These are phyloP conservation scores for Drosophila cardini DNA, from an alignment of 1,140 invertebrate species.

Conservation along the genomic window DNA sequence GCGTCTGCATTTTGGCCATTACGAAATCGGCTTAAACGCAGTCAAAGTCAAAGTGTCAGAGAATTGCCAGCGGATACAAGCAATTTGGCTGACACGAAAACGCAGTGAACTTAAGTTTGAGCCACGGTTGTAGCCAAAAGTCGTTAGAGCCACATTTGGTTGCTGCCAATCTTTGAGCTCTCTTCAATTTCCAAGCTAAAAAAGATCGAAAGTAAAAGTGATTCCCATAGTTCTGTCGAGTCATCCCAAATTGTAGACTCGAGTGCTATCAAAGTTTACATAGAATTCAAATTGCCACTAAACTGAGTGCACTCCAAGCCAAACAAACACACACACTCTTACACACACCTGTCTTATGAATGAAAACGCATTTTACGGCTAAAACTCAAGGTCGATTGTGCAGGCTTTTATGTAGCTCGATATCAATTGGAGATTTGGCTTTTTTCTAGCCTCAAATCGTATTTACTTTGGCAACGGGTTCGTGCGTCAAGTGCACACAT, in stretches of 20 bases:
- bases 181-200: conserved; percentile 37
- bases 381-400: conserved; percentile 64
- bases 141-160: neutral
- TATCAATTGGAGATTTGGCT: conserved; percentile 44
- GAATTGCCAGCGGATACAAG: conserved; percentile 60
- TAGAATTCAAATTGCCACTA: conserved; percentile 57
- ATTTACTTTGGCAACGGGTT: conserved; percentile 18
- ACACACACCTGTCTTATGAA: conserved; percentile 55
- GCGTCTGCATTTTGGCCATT: conserved; percentile 39
- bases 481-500: conserved; percentile 40
- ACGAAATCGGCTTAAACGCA: conserved; percentile 38
- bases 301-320: conserved; percentile 23
- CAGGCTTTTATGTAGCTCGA: conserved; percentile 71
- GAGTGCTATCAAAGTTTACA: conserved; percentile 26
- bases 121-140: neutral
- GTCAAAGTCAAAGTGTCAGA: neutral
- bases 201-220: conserved; percentile 71
- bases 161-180: conserved; percentile 17
- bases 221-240: conserved; percentile 54
- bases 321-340: conserved; percentile 2
- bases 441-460: conserved; percentile 33
- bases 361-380: conserved; percentile 51
- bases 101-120: conserved; percentile 52
- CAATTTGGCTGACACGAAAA: conserved; percentile 61
- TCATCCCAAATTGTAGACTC: conserved; percentile 44